Percentiles rank a stretch among this genome's conserved stretches.
Evolutionary conservation across 1,140 invertebrate species (phyloP).

Genomic region (Bombus sibiricus): DNA sequence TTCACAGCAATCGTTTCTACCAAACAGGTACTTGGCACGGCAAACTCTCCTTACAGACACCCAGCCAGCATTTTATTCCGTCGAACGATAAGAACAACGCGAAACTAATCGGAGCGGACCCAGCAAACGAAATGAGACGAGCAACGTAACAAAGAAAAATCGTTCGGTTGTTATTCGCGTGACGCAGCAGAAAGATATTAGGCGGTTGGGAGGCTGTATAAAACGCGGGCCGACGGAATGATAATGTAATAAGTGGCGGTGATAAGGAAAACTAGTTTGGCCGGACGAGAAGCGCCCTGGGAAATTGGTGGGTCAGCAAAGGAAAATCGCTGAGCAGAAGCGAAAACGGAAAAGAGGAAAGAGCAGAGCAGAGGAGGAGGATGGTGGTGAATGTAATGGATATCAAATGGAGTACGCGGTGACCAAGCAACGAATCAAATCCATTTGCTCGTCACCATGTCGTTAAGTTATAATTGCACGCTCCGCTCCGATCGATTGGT

Average conservation of each 20-base stretch:
- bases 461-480: conserved; percentile 49
- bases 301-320: conserved; percentile 49
- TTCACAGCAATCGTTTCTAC: no score
- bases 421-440: conserved; percentile 34
- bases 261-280: conserved; percentile 51
- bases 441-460: conserved; percentile 50
- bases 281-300: neutral
- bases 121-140: neutral
- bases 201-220: neutral
- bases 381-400: conserved; percentile 21
- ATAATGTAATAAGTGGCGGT: conserved; percentile 49
- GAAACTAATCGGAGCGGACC: neutral
- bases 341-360: conserved; percentile 16
- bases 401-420: conserved; percentile 11
- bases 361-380: no score
- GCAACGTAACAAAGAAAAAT: neutral
- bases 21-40: neutral
- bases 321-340: conserved; percentile 46
- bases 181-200: conserved; percentile 40
- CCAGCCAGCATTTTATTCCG: neutral
- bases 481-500: neutral
- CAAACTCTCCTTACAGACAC: neutral
- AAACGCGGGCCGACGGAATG: conserved; percentile 24
- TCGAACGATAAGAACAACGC: neutral
- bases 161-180: conserved; percentile 20